Evolutionary conservation across 1,140 invertebrate genomes (phyloP), one percentile per base, ranked within the genome.

Genomic region (Drosophila triauraria): DNA sequence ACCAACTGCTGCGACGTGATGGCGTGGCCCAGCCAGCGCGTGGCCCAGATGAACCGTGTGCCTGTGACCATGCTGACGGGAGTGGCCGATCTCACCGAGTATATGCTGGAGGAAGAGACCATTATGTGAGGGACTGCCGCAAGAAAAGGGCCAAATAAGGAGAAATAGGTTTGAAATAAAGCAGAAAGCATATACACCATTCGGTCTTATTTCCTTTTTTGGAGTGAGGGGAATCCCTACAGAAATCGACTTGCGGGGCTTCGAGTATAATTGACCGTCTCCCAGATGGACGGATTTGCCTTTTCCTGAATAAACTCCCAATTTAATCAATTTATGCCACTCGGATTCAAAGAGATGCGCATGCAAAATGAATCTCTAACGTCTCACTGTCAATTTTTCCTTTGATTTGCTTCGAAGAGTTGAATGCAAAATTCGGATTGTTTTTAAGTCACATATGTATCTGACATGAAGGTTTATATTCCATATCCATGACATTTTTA

Each of bases 21-120:
- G 78, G 85, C 90, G 4, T 91, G 85, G 86, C 85, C 85, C 32
- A 85, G 85, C 8, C 85, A 90, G 13, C 68, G 76, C 4, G 85
- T 90, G 23, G 63, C 78, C 4, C 85, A 90, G 60, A 90, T 91
- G 86, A 90, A 90, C 35, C 75, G 75, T 0, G 75, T 90, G 1
- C 85, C 85, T 0, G 85, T 90, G 4, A 90, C 85, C 8, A 60
- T 70, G 23, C 10, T 90, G n/a, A 74, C 85, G 0, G 85, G 85
- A 13, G 20, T 63, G 3, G 85, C 59, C 27, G 86, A 90, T 30
- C 78, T 90, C 0, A 90, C 85, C 23, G 85, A 90, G 40, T 90
- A 76, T 56, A 90, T 90, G 85, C 62, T 90, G 46, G 85, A 90
- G 75, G 85, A 90, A 59, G 78, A 90, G 51, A 90, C 85, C 15